Conservation (phyloP, 35 echinoderm and acorn worm species). For the Lytechinus pictus region DNA sequence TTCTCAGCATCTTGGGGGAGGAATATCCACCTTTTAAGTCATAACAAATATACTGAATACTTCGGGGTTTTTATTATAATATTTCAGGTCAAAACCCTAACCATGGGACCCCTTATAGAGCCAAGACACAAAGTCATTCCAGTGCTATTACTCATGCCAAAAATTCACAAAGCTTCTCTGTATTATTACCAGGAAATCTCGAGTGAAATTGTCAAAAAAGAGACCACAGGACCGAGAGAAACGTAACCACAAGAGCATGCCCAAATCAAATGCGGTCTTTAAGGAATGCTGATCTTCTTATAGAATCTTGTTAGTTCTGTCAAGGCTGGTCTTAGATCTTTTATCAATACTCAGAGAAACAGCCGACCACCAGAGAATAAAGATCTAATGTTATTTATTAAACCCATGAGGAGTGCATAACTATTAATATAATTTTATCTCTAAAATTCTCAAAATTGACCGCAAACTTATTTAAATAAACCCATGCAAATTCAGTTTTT, state of each 20-base stretch:
- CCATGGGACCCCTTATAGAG: not conserved
- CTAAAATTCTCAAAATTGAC: not conserved
- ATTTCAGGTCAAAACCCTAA: not conserved
- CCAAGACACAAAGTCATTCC: not conserved
- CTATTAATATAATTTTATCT: not conserved
- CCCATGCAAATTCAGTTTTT: too few species aligned
- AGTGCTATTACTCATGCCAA: not conserved
- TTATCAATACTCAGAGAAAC: not conserved
- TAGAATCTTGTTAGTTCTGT: not conserved
- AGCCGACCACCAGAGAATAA: not conserved
- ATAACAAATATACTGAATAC: not conserved
- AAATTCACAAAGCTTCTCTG: not conserved
- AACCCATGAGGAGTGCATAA: not conserved
- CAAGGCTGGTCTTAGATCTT: not conserved
- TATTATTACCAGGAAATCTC: not conserved
- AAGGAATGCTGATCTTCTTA: conserved; percentile 18
- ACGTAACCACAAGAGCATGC: not conserved
- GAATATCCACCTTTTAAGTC: not conserved
- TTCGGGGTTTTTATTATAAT: not conserved
- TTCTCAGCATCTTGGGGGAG: not conserved
- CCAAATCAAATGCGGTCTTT: conserved; percentile 3
- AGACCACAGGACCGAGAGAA: not conserved
- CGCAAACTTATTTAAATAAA: not conserved
- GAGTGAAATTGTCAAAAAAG: conserved; percentile 5
- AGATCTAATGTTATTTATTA: conserved; percentile 21